These are phyloP conservation scores for Cossypha dichroa DNA, from an alignment of 2,797 vertebrate genomes.

Conservation along the genomic window DNA sequence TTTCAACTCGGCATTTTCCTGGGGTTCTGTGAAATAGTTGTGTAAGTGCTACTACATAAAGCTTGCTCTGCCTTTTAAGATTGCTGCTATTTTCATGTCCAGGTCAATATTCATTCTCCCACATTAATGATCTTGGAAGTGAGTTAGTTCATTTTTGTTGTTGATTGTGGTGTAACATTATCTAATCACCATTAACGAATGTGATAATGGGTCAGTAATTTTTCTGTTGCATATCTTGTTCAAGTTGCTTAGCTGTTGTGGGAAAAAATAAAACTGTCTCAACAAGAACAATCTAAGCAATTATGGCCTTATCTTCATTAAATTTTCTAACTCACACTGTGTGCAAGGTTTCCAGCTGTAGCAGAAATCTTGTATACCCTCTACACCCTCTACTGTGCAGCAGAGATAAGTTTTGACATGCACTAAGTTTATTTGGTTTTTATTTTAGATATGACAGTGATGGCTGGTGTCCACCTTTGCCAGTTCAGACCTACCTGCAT, in stretches of 20 bases:
- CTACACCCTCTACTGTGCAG: fast-evolving
- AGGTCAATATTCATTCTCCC: not conserved
- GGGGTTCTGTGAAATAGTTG: not conserved
- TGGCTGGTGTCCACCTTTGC: slow-evolving; percentile 93
- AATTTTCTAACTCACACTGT: not conserved
- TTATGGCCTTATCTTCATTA: not conserved
- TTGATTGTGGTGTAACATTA: not conserved
- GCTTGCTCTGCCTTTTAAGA: slow-evolving; percentile 33
- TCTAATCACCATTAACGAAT: slow-evolving; percentile 29
- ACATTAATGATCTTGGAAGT: not conserved
- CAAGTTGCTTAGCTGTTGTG: not conserved
- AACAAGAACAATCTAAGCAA: not conserved
- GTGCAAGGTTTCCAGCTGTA: not conserved
- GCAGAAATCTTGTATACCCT: not conserved
- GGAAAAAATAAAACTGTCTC: not conserved
- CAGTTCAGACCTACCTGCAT: slow-evolving; percentile 96
- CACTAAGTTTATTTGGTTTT: slow-evolving; percentile 7
- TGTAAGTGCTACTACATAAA: not conserved
- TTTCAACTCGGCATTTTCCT: not conserved
- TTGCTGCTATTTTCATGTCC: not conserved
- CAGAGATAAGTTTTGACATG: not conserved
- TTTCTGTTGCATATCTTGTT: not conserved
- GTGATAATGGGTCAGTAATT: not conserved
- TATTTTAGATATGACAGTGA: slow-evolving; percentile 92
- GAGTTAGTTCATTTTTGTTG: slow-evolving; percentile 38